Conservation (phyloP, 2,888 invertebrate species). For the Odontomyia ornata region DNA sequence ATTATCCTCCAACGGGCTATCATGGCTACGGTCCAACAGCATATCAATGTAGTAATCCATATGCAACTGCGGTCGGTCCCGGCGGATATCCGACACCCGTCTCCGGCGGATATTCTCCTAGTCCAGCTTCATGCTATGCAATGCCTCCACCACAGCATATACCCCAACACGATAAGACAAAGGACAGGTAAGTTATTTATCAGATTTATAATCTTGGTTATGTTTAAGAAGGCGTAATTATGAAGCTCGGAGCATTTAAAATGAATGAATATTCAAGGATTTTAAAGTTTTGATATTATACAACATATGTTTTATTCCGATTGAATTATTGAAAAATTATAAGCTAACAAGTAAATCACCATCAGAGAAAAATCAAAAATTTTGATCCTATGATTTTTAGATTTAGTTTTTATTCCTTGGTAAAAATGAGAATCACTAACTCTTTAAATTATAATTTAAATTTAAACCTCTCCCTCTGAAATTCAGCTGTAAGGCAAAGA, state of each 20-base stretch:
- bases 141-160: constrained; percentile 86
- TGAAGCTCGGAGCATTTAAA: neutral
- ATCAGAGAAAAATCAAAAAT: no score
- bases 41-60: constrained; percentile 67
- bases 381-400: no score
- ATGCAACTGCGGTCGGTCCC: constrained; percentile 64
- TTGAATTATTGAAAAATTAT: no score
- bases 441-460: no score
- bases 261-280: neutral
- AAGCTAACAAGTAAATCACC: no score
- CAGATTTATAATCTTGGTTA: constrained; percentile 20
- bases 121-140: constrained; percentile 78
- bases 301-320: no score
- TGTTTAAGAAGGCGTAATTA: neutral
- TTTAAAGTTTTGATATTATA: no score
- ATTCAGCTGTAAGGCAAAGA: no score
- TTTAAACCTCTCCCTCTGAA: no score
- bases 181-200: constrained; percentile 62
- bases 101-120: constrained; percentile 75
- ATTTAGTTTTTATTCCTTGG: no score
- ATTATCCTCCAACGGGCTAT: constrained; percentile 81
- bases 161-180: constrained; percentile 78
- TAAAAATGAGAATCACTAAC: no score
- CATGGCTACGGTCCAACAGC: constrained; percentile 74
- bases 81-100: constrained; percentile 75